These are phyloP conservation scores for Eupithecia centaureata DNA, from an alignment of 2,888 invertebrate species.

Conservation along the genomic window DNA sequence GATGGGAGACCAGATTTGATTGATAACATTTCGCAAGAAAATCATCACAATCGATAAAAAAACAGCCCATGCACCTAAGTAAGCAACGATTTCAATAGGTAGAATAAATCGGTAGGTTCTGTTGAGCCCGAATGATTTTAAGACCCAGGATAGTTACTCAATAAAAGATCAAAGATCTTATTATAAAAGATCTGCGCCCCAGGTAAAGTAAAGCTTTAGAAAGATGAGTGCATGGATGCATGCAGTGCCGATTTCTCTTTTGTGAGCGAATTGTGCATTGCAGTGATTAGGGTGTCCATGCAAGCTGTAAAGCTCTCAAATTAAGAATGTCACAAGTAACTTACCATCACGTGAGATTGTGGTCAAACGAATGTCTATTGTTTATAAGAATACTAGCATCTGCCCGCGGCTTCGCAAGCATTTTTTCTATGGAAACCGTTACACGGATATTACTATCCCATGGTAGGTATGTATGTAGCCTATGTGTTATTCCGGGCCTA, in stretches of 20 bases:
- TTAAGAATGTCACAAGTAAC: not conserved
- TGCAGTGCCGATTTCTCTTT: slow-evolving; percentile 29
- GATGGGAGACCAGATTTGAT: not conserved
- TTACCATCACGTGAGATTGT: too few species aligned
- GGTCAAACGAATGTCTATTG: too few species aligned
- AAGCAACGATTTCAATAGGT: slow-evolving; percentile 1
- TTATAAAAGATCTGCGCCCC: slow-evolving; percentile 5
- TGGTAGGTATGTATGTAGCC: too few species aligned
- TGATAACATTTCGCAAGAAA: not conserved
- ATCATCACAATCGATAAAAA: not conserved
- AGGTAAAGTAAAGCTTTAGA: slow-evolving; percentile 21
- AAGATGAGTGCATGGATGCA: slow-evolving; percentile 17
- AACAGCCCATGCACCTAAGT: not conserved
- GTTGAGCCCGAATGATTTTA: not conserved
- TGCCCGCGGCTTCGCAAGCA: too few species aligned
- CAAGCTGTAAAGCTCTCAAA: not conserved
- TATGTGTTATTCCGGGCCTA: too few species aligned
- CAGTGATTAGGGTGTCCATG: slow-evolving; percentile 23
- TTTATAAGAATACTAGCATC: too few species aligned
- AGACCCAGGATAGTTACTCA: not conserved
- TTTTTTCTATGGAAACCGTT: too few species aligned
- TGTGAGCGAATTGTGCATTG: slow-evolving; percentile 26
- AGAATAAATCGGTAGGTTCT: not conserved
- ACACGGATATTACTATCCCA: too few species aligned
- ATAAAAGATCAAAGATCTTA: not conserved